phyloP scores from a whole-genome alignment of 2,113 vertebrate genomes.

The Isurus oxyrinchus region DNA sequence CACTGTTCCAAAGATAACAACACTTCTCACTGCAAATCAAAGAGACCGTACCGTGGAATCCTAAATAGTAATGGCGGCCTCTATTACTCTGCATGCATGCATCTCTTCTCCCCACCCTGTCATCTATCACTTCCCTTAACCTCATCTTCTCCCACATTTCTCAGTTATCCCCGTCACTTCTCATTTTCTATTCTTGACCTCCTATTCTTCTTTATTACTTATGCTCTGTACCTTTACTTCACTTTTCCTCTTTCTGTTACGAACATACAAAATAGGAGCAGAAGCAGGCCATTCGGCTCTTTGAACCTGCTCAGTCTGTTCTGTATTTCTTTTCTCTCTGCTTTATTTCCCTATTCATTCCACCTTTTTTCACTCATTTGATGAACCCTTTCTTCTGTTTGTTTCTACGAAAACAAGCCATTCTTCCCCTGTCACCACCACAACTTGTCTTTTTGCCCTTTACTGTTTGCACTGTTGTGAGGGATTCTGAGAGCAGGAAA shows the following conservation, averaged over 20 bases:
- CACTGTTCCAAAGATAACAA: background rate
- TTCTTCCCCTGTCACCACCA: too few species aligned
- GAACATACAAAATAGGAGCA: too few species aligned
- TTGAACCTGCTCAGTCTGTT: background rate
- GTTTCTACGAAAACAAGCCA: too few species aligned
- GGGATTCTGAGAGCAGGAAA: background rate
- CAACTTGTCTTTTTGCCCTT: too few species aligned
- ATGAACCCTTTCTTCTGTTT: too few species aligned
- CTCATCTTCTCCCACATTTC: background rate
- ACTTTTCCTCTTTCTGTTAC: background rate
- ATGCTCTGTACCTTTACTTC: background rate
- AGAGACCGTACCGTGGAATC: background rate
- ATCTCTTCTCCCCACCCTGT: background rate
- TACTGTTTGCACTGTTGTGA: background rate
- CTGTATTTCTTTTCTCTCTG: background rate
- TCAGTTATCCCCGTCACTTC: background rate
- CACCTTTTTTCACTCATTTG: background rate
- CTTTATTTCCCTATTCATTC: background rate
- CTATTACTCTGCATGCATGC: background rate
- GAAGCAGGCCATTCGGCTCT: too few species aligned
- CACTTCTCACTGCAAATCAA: background rate
- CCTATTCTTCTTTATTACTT: background rate
- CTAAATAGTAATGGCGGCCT: background rate
- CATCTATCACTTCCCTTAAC: background rate
- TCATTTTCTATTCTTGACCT: background rate